phyloP scores from a whole-genome alignment of 2,888 invertebrate species.

The Drosophila mimetica region DNA sequence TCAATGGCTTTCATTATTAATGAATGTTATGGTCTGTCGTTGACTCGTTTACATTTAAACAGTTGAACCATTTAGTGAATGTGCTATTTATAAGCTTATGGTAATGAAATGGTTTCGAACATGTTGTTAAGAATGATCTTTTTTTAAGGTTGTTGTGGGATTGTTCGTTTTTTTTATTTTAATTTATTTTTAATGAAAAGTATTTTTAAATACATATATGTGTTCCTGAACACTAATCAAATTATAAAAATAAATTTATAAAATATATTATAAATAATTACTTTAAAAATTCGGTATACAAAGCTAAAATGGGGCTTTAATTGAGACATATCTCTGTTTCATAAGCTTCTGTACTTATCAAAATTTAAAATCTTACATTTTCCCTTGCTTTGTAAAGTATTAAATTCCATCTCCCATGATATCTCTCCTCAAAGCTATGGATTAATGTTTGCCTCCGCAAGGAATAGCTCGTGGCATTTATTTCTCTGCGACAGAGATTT shows the following conservation, averaged over 20 bases:
- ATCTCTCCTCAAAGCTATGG: conserved; percentile 22
- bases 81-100: background rate
- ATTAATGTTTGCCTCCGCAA: conserved; percentile 18
- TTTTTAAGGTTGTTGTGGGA: too few relatives aligned
- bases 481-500: conserved; percentile 33
- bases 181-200: too few relatives aligned
- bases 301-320: background rate
- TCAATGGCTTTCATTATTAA: conserved; percentile 15
- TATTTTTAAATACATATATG: too few relatives aligned
- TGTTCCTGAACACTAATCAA: too few relatives aligned
- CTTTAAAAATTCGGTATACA: too few relatives aligned
- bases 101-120: background rate
- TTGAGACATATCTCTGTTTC: background rate
- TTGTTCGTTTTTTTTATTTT: too few relatives aligned
- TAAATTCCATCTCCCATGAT: conserved; percentile 11
- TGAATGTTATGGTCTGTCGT: background rate
- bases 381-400: conserved; percentile 7
- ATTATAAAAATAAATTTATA: background rate
- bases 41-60: conserved; percentile 2
- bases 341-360: background rate
- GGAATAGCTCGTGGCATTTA: conserved; percentile 22
- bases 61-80: conserved; percentile 6
- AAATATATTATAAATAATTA: too few relatives aligned
- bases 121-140: too few relatives aligned
- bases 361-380: background rate